Conservation (phyloP, 2,888 invertebrate species). For the Caenorhabditis wallacei region DNA sequence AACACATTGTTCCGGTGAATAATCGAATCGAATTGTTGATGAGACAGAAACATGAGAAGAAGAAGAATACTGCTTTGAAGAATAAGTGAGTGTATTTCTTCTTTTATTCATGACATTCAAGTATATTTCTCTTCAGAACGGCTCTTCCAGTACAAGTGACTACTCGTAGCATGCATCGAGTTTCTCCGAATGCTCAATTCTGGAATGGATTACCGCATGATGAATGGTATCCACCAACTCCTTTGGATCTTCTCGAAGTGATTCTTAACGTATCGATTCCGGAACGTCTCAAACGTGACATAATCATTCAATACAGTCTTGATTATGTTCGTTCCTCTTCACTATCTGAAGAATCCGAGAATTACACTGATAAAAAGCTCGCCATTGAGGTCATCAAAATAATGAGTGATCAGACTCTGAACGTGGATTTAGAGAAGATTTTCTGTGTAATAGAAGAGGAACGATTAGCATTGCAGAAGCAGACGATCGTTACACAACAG, state of each 20-base stretch:
- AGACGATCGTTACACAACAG: not conserved
- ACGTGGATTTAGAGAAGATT: conserved; percentile 46
- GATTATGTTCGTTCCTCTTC: conserved; percentile 48
- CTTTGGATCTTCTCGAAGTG: conserved; percentile 51
- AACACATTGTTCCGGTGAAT: conserved; percentile 42
- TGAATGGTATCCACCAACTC: conserved; percentile 61
- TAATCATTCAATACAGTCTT: conserved; percentile 46
- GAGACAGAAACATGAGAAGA: conserved; percentile 38
- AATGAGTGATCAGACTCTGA: conserved; percentile 46
- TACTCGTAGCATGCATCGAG: conserved; percentile 28
- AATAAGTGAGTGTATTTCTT: conserved; percentile 29
- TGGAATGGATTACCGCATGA: conserved; percentile 55
- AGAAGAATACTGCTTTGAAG: conserved; percentile 5
- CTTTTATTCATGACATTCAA: not conserved
- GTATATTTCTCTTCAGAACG: conserved; percentile 11
- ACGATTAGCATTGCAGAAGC: conserved; percentile 6
- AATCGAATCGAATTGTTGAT: conserved; percentile 8
- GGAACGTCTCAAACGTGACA: conserved; percentile 54
- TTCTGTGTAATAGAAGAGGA: conserved; percentile 54
- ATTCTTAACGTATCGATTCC: conserved; percentile 44
- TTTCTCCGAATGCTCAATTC: conserved; percentile 24
- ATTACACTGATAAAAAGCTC: conserved; percentile 10
- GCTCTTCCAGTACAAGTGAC: conserved; percentile 46
- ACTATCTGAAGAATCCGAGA: not conserved
- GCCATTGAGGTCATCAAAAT: conserved; percentile 41